phyloP scores from a whole-genome alignment of 2,888 invertebrate species.

The Holacanthella duospinosa region DNA sequence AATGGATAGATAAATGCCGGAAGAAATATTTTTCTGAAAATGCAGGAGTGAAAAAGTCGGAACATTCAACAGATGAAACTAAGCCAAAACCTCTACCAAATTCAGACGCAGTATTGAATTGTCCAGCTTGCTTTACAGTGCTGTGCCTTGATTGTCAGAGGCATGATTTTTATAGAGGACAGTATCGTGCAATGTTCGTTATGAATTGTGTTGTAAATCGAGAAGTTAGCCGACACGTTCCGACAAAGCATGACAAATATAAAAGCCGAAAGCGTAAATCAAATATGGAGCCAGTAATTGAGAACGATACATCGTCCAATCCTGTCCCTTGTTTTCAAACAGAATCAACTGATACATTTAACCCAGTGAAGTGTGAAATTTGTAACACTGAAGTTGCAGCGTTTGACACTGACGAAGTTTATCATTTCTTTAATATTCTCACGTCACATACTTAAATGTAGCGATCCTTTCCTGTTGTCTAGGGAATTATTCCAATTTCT shows the following conservation, averaged over 20 bases:
- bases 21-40: constrained; percentile 38
- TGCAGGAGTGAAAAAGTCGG: not conserved
- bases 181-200: constrained; percentile 54
- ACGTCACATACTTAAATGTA: constrained; percentile 40
- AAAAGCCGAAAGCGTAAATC: constrained; percentile 29
- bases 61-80: not conserved
- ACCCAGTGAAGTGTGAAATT: constrained; percentile 46
- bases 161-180: constrained; percentile 47
- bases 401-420: constrained; percentile 49
- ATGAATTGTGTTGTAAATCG: constrained; percentile 47
- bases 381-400: constrained; percentile 50
- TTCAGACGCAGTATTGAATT: constrained; percentile 51
- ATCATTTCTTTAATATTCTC: constrained; percentile 51
- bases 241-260: constrained; percentile 38
- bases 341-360: constrained; percentile 41
- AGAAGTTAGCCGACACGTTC: constrained; percentile 39
- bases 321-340: not conserved
- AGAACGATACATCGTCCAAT: not conserved
- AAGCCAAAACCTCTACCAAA: constrained; percentile 37
- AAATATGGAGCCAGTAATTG: constrained; percentile 12
- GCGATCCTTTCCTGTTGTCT: too few relatives aligned
- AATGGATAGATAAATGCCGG: constrained; percentile 46
- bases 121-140: constrained; percentile 51
- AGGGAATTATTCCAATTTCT: too few relatives aligned
- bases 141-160: constrained; percentile 51